Evolutionary conservation across 1,140 invertebrate species (phyloP), one percentile per base, ranked within the genome.

Genomic region (Dreissena rostriformis): DNA sequence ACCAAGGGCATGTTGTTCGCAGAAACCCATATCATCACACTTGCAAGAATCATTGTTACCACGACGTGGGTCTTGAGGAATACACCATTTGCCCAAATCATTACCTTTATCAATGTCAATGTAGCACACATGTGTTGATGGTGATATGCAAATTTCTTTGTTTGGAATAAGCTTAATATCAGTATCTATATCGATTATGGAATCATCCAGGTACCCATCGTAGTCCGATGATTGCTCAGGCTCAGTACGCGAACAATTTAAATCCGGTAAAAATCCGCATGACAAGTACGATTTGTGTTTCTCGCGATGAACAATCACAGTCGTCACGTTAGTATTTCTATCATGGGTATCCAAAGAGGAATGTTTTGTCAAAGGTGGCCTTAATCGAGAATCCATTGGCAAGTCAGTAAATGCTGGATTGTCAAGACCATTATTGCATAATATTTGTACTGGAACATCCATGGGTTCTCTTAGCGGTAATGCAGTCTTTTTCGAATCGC

Each of bases 331-430:
- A 66, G 57, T 82, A 57, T 82, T 82, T 39, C 57, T 67, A 24
- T 63, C n/a, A 63, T 55, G 63, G 61, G 70, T 82, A 82, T 82
- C 80, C 28, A 82, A 65, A 39, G 80, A 82, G 61, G 52, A 55
- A 57, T 82, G 80, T 53, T 82, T 82, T n/a, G 70, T 82, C 19
- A 82, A 52, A n/a, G 57, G 26, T 11, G 39, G 55, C 53, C 22
- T 52, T 24, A 19, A 7, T 19, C 80, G 57, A 0, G 26, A 19
- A 19, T 88, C 84, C 5, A 86, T 77, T 0, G 88, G 82, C 14
- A 86, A 88, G 53, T 79, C 75, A 12, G 76, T 77, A 53, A 82
- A 88, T 4, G 88, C 88, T 51, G 86, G 86, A 71, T 88, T 88
- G 79, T 85, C 84, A 55, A 86, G 75, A 67, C 87, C 83, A 24